A percentile compares a stretch with the other conserved stretches of the same genome.
Conservation (phyloP, 2,797 vertebrate species). For the Spinus olivaceus region DNA sequence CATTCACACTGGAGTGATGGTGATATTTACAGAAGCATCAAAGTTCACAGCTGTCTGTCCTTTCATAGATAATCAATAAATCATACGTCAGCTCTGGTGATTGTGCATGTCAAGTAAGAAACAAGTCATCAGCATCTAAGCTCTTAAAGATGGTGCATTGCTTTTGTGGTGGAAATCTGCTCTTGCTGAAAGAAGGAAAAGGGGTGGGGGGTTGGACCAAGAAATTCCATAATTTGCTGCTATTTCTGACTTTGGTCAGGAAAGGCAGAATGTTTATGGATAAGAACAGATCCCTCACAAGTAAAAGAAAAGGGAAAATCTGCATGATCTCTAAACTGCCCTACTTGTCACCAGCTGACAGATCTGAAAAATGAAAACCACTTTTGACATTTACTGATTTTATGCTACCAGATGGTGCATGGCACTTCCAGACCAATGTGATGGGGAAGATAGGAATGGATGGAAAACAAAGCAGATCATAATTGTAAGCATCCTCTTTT, state of each 20-base stretch:
- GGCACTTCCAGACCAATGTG: constrained; percentile 32
- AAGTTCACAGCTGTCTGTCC: neutral
- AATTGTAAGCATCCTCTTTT: constrained; percentile 28
- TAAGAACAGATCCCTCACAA: neutral
- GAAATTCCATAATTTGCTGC: neutral
- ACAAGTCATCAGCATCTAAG: neutral
- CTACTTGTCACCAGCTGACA: constrained; percentile 19
- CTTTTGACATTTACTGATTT: constrained; percentile 32
- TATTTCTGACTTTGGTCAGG: neutral
- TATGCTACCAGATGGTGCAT: constrained; percentile 23
- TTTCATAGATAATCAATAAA: constrained; percentile 46
- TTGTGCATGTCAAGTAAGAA: constrained; percentile 4
- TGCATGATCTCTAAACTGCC: neutral
- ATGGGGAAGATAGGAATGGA: neutral
- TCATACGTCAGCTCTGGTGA: neutral
- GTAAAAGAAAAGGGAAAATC: neutral
- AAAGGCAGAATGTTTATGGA: neutral
- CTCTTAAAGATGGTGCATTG: neutral
- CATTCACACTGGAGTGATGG: neutral
- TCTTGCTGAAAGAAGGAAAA: neutral
- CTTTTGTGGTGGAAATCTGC: neutral
- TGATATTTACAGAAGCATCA: constrained; percentile 2
- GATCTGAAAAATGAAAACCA: constrained; percentile 28
- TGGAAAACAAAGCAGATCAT: neutral
- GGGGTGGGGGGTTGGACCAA: fast-evolving